Base-by-base conservation (phyloP, 2,797 vertebrate genomes). In the Parauchenoglanis punctatus region DNA sequence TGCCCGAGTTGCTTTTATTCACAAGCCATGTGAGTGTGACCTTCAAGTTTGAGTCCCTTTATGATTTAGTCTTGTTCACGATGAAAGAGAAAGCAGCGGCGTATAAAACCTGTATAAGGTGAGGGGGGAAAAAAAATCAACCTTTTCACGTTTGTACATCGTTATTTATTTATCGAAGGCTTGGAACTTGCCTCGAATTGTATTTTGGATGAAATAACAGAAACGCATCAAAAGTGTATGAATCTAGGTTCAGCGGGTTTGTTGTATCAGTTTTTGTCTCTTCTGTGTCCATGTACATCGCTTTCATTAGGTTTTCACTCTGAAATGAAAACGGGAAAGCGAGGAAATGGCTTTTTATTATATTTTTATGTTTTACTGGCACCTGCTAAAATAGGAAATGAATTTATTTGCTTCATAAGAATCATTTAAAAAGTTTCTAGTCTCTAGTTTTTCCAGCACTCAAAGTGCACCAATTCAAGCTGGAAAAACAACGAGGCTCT, bases 41-140 rank as follows among this genome's bases (percentile, higher is more conserved):
- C 87, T 85, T 88, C 76, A 88, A 31, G 44, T 56, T 49, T 81
- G 44, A 65, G 67, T 81, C 25, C 28, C 31, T 75, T 85, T 81
- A 81, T 63, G 70, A 61, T 76, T 35, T 75, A 35, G 80, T 49
- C 5, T 4, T 70, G 65, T 73, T 49, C 40, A 35, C 72, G n/a
- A 67, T 81, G 44, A 81, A 40, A 54, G 61, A 81, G 31, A 70
- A 86, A 31, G 67, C 31, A 56, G 61, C 20, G 11, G 18, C 6
- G 49, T 56, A 46, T 86, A 61, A 73, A 72, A 28, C 18, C 12
- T 80, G 31, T 11, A 44, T 28, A 40, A 40, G 20, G 78, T 25
- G 20, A 35, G n/a, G 46, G 46, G 46, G 7, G 7, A 49, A 28
- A 12, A 54, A 67, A 40, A 70, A 17, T 7, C 2, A 59, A 86